These are phyloP conservation scores for Drosophila gaucha DNA, from an alignment of 2,888 invertebrate species.

Conservation along the genomic window DNA sequence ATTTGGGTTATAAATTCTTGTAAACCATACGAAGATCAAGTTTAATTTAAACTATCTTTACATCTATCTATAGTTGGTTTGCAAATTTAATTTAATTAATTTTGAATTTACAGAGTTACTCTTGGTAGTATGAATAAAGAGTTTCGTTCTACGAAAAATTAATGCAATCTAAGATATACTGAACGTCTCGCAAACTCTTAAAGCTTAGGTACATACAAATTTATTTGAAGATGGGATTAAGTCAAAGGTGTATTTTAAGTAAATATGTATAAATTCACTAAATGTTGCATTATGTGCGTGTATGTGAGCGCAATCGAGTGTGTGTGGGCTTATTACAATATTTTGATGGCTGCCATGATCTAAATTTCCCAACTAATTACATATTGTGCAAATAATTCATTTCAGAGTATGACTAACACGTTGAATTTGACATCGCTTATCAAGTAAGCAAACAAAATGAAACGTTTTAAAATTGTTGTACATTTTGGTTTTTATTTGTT, in stretches of 20 bases:
- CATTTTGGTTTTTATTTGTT: conserved; percentile 26
- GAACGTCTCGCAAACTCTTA: too few species aligned
- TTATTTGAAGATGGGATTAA: background rate
- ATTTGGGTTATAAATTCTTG: too few species aligned
- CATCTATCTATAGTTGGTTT: too few species aligned
- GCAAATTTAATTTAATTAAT: background rate
- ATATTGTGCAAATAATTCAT: conserved; percentile 56
- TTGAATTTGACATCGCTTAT: conserved; percentile 34
- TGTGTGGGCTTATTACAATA: conserved; percentile 57
- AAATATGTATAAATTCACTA: background rate
- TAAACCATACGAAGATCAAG: too few species aligned
- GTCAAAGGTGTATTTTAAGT: background rate
- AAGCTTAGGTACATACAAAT: too few species aligned
- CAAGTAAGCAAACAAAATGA: conserved; percentile 23
- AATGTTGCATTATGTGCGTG: conserved; percentile 3
- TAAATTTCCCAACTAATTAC: conserved; percentile 75
- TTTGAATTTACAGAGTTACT: background rate
- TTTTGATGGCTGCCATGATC: conserved; percentile 79
- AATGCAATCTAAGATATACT: too few species aligned
- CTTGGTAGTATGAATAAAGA: too few species aligned
- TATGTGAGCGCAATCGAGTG: background rate
- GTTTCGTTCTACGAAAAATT: too few species aligned
- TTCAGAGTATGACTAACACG: conserved; percentile 51
- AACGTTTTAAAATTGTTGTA: conserved; percentile 28
- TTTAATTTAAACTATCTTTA: too few species aligned